Conservation (phyloP, 2,113 vertebrate species). For the Lipotes vexillifer region DNA sequence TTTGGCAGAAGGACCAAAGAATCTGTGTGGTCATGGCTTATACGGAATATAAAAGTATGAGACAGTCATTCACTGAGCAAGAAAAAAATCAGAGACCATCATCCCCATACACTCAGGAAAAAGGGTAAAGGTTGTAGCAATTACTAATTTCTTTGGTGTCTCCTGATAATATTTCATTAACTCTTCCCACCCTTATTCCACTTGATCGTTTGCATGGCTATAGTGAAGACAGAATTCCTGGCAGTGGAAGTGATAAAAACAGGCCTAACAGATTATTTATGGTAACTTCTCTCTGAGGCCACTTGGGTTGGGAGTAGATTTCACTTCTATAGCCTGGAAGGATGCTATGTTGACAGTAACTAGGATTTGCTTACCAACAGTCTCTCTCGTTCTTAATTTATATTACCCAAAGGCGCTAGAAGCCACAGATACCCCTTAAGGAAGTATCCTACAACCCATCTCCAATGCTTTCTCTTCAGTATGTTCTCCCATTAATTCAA, state of each 20-base stretch:
- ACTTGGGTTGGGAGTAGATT: neutral
- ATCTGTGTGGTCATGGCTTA: neutral
- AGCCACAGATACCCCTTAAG: neutral
- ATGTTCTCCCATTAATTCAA: conserved; percentile 23
- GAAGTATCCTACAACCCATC: neutral
- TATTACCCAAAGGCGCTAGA: neutral
- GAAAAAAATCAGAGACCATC: neutral
- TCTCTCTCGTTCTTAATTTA: conserved; percentile 29
- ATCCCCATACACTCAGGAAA: neutral
- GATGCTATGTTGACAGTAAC: neutral
- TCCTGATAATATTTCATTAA: neutral
- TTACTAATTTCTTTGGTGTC: neutral
- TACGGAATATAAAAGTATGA: neutral
- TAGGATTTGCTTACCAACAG: neutral
- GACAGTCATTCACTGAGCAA: neutral
- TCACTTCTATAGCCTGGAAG: neutral
- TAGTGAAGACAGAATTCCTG: neutral
- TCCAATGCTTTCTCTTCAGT: neutral
- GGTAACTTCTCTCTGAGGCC: neutral
- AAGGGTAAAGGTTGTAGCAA: neutral
- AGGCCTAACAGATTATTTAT: conserved; percentile 13
- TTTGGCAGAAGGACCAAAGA: neutral
- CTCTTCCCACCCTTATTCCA: neutral
- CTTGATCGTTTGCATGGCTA: neutral
- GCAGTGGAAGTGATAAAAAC: neutral